Conservation (phyloP, 2,797 vertebrate genomes). For the Rhinophrynus dorsalis region DNA sequence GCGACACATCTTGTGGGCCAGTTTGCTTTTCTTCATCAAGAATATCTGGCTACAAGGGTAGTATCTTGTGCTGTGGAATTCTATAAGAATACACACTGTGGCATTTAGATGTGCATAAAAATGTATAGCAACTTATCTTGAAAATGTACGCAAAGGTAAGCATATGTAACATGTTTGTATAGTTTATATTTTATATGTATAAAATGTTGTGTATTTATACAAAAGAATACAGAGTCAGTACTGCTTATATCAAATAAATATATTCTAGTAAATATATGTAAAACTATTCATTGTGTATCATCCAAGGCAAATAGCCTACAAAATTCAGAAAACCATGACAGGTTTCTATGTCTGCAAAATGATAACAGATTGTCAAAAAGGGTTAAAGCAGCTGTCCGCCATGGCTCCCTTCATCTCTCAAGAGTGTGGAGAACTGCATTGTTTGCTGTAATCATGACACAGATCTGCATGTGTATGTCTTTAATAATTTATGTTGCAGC, state of each 20-base stretch:
- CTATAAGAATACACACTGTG: too few species aligned
- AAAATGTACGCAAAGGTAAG: not conserved
- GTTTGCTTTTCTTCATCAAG: too few species aligned
- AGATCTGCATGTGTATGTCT: slow-evolving; percentile 73
- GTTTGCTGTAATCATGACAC: slow-evolving; percentile 67
- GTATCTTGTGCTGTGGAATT: too few species aligned
- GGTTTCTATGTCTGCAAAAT: slow-evolving; percentile 46
- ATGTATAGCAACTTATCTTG: too few species aligned
- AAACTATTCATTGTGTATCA: not conserved
- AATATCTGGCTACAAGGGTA: too few species aligned
- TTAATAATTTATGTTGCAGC: slow-evolving; percentile 82
- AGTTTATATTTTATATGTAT: too few species aligned
- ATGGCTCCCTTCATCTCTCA: slow-evolving; percentile 53
- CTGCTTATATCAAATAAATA: slow-evolving; percentile 16
- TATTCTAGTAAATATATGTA: slow-evolving; percentile 27
- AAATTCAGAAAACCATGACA: slow-evolving; percentile 18
- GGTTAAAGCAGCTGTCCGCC: slow-evolving; percentile 66
- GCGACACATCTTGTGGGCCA: too few species aligned
- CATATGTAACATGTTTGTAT: too few species aligned
- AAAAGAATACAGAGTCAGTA: not conserved
- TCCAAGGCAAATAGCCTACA: slow-evolving; percentile 26
- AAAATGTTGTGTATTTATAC: too few species aligned
- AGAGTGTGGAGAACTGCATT: slow-evolving; percentile 64
- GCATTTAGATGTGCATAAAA: too few species aligned
- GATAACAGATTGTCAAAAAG: slow-evolving; percentile 63